Evolutionary conservation across 2,888 invertebrate species (phyloP).

Genomic region (Zaprionus lineosus): DNA sequence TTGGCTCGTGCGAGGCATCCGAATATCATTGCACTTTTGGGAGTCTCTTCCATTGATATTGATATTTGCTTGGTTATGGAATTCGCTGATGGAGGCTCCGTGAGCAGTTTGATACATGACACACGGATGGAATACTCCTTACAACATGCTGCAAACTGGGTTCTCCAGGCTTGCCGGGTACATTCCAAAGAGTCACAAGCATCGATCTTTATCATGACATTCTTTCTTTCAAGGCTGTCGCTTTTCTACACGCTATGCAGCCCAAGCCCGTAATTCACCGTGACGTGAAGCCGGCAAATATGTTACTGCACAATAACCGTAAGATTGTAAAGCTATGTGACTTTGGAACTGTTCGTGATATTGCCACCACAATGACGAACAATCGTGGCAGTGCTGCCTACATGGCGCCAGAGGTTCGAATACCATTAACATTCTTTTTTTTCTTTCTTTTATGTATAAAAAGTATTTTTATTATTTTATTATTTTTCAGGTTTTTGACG

Average conservation of each 20-base stretch:
- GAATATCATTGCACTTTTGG: conserved; percentile 26
- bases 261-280: conserved; percentile 34
- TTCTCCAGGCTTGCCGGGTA: conserved; percentile 25
- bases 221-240: conserved; percentile 18
- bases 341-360: conserved; percentile 25
- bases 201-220: too few species aligned
- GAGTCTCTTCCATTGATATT: background rate
- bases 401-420: conserved; percentile 44
- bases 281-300: conserved; percentile 38
- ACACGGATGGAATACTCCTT: background rate
- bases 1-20: conserved; percentile 12
- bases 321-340: conserved; percentile 32
- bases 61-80: conserved; percentile 15
- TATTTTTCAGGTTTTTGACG: conserved; percentile 1
- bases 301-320: conserved; percentile 1
- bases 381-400: conserved; percentile 19
- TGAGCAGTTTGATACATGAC: conserved; percentile 5
- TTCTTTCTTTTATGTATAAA: background rate
- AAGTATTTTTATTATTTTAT: too few species aligned
- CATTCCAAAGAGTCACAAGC: background rate
- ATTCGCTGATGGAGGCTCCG: conserved; percentile 29
- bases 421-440: background rate
- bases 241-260: conserved; percentile 25
- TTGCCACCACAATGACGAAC: conserved; percentile 2
- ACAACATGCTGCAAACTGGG: conserved; percentile 19